phyloP scores from a whole-genome alignment of 2,797 vertebrate genomes.

The Notolepis coatsorum region DNA sequence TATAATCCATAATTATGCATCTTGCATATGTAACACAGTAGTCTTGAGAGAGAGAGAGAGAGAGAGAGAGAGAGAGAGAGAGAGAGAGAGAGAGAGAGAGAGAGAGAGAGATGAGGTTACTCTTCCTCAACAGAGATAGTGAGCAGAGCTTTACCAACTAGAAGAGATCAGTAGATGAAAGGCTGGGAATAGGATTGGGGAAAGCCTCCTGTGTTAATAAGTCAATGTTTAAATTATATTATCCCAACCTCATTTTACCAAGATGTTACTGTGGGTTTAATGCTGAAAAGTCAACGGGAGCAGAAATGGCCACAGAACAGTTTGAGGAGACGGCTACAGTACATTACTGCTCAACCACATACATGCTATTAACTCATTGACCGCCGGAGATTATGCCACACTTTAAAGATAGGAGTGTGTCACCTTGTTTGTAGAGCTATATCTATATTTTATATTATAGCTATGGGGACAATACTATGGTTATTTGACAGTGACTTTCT shows the following conservation, averaged over 20 bases:
- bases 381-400: too few relatives aligned
- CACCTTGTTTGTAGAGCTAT: too few relatives aligned
- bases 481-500: too few relatives aligned
- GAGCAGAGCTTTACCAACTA: slow-evolving; percentile 58
- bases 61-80: slow-evolving; percentile 25
- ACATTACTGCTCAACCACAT: too few relatives aligned
- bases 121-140: slow-evolving; percentile 60
- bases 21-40: slow-evolving; percentile 67
- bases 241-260: slow-evolving; percentile 44
- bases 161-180: slow-evolving; percentile 65
- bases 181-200: slow-evolving; percentile 49
- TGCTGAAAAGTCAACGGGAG: slow-evolving; percentile 27
- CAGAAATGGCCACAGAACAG: background rate
- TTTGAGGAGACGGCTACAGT: too few relatives aligned
- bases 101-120: slow-evolving; percentile 66
- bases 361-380: too few relatives aligned
- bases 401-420: too few relatives aligned
- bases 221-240: slow-evolving; percentile 42
- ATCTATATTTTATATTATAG: too few relatives aligned
- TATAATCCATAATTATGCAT: slow-evolving; percentile 66
- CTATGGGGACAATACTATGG: too few relatives aligned
- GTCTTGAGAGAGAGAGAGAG: background rate
- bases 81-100: slow-evolving; percentile 19
- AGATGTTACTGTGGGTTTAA: slow-evolving; percentile 29
- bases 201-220: slow-evolving; percentile 68